These are phyloP conservation scores for Pantherophis vulpinus DNA, from an alignment of 2,797 vertebrate genomes.

Conservation along the genomic window DNA sequence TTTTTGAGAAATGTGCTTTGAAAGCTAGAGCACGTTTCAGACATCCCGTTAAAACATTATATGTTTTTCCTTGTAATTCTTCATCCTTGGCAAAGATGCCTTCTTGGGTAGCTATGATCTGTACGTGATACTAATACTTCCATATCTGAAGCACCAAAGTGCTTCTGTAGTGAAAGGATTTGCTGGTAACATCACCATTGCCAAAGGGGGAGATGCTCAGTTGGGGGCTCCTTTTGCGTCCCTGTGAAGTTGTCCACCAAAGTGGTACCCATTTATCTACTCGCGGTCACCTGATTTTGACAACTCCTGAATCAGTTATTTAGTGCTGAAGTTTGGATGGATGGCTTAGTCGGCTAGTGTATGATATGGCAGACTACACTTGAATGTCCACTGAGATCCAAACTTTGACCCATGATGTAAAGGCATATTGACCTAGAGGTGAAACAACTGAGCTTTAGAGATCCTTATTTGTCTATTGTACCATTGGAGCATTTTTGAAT, in stretches of 20 bases:
- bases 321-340: neutral
- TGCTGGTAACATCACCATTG: neutral
- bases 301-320: too few species aligned
- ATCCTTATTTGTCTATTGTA: too few species aligned
- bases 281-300: neutral
- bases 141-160: neutral
- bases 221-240: neutral
- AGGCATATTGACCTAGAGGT: neutral
- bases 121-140: neutral
- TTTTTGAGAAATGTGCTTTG: neutral
- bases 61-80: neutral
- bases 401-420: neutral
- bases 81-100: neutral
- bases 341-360: neutral
- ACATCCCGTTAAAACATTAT: neutral
- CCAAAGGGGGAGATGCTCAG: accelerated
- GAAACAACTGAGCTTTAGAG: neutral
- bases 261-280: neutral
- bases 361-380: neutral
- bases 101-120: neutral
- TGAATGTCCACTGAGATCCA: neutral
- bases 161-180: neutral
- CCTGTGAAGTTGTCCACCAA: neutral
- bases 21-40: neutral
- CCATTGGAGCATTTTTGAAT: neutral